A percentile compares a stretch with the other conserved stretches of the same genome.
Evolutionary conservation across 2,797 vertebrate genomes (phyloP).

Genomic region (Gallinago solitaria): DNA sequence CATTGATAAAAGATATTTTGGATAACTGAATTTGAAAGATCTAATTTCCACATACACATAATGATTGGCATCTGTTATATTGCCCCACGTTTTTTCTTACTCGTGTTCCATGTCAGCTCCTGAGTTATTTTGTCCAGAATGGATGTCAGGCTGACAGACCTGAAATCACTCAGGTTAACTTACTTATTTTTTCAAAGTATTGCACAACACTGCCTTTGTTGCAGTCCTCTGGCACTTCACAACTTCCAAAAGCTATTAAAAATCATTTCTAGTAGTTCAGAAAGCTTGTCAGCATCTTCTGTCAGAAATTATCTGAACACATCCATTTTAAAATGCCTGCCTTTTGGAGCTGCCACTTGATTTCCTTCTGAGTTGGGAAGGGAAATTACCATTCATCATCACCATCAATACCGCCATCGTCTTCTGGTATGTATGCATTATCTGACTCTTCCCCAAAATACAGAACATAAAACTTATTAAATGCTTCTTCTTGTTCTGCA

Average conservation of each 20-base stretch:
- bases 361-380: slow-evolving; percentile 50
- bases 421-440: slow-evolving; percentile 39
- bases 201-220: not conserved
- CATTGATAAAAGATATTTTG: not conserved
- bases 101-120: not conserved
- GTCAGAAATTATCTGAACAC: not conserved
- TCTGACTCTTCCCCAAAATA: not conserved
- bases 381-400: slow-evolving; percentile 36
- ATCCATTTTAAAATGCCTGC: slow-evolving; percentile 7
- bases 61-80: not conserved
- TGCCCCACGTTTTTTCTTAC: not conserved
- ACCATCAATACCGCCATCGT: not conserved
- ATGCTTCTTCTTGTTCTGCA: not conserved
- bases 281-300: not conserved
- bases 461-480: not conserved
- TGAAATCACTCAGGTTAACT: not conserved
- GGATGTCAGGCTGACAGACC: not conserved
- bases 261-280: not conserved
- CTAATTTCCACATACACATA: not conserved
- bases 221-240: not conserved
- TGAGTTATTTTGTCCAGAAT: not conserved
- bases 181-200: not conserved
- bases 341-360: slow-evolving; percentile 23
- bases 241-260: not conserved
- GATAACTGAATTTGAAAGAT: not conserved